phyloP scores from a whole-genome alignment of 2,888 invertebrate genomes.

The Spodoptera picta region DNA sequence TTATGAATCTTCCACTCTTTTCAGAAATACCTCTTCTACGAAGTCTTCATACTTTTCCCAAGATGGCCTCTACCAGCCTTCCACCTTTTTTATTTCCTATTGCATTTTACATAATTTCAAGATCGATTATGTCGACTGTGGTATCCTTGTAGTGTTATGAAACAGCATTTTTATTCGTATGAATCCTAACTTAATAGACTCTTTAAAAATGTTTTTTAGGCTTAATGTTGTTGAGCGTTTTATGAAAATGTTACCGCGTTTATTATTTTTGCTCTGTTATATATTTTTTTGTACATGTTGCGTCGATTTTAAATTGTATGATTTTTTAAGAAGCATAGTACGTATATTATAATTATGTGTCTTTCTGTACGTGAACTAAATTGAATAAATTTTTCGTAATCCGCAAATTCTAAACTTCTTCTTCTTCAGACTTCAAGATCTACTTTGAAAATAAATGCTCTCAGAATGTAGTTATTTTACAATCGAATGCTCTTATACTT shows the following conservation, averaged over 20 bases:
- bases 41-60: too few relatives aligned
- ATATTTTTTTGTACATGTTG: slow-evolving; percentile 12
- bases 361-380: too few relatives aligned
- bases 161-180: slow-evolving; percentile 13
- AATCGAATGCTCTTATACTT: slow-evolving; percentile 9
- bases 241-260: slow-evolving; percentile 28
- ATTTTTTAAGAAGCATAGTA: too few relatives aligned
- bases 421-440: neutral
- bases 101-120: neutral
- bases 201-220: slow-evolving; percentile 21
- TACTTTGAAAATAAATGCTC: slow-evolving; percentile 5
- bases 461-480: slow-evolving; percentile 20
- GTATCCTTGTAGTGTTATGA: neutral
- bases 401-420: too few relatives aligned
- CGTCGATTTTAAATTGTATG: too few relatives aligned
- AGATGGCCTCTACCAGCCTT: too few relatives aligned
- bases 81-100: neutral
- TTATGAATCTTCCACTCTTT: too few relatives aligned
- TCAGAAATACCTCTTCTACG: too few relatives aligned
- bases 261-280: slow-evolving; percentile 38
- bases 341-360: too few relatives aligned
- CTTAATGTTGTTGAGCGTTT: slow-evolving; percentile 10
- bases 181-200: slow-evolving; percentile 20
- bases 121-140: neutral
- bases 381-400: too few relatives aligned